Evolutionary conservation across 2,888 invertebrate genomes (phyloP), one percentile per base, ranked within the genome.

Genomic region (Frankliniella intonsa): DNA sequence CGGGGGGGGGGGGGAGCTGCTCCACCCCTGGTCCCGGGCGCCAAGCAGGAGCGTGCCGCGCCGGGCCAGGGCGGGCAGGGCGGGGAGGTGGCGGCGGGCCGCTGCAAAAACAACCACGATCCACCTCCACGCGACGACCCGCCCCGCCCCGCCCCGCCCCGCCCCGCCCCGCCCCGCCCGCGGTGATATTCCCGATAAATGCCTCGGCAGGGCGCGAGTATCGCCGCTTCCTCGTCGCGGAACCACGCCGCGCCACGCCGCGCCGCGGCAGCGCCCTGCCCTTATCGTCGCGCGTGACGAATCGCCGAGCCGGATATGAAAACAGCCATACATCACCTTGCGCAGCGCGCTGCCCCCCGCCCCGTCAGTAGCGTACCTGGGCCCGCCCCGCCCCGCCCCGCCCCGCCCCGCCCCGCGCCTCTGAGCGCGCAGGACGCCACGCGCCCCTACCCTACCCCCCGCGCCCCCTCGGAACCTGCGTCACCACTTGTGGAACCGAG

Each of bases 281-380:
- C n/a, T 22, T 65, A 22, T 22, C 22, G 25, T 38, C 11, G 25
- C 22, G 25, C 25, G 12, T 76, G 69, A 76, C 69, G 22, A 22
- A 76, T 76, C 69, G 69, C 25, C 69, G 25, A 12, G 25, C 69
- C 69, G 69, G 69, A 76, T 76, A 25, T 76, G 69, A 76, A 76
- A 76, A 25, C 69, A 76, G 25, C 69, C 25, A 76, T 76, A 10
- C 69, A 25, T 76, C 69, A 76, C 69, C 25, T 14, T 19, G 55
- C 5, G 17, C 0, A 19, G 17, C 55, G 14, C 55, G 55, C 55
- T 19, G 55, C 11, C 14, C 17, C 55, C 55, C 55, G 38, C 38
- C 2, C 38, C 38, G 38, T 5, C 3, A 5, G 3, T 38, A 5
- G 3, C 38, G 38, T 38, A 38, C 38, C 38, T 38, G 38, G 5